A percentile compares a stretch with the other conserved stretches of the same genome.
Evolutionary conservation across 2,113 vertebrate genomes (phyloP).

Genomic region (Anas platyrhynchos): DNA sequence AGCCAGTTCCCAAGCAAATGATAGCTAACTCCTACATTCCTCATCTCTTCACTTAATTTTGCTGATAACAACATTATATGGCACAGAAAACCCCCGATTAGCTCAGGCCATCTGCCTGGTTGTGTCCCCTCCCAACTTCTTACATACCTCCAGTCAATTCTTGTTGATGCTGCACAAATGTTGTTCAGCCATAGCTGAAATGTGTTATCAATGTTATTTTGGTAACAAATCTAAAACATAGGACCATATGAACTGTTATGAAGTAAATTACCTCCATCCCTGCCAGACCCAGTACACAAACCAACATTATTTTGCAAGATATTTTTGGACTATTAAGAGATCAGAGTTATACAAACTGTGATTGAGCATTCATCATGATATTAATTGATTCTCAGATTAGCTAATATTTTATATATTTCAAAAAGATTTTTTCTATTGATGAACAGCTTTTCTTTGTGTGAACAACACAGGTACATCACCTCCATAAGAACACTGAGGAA

Average conservation of each 20-base stretch:
- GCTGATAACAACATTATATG: too few species aligned
- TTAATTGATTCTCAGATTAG: neutral
- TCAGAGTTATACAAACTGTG: neutral
- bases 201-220: neutral
- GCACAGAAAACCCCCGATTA: too few species aligned
- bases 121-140: too few species aligned
- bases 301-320: neutral
- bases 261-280: neutral
- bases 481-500: neutral
- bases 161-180: too few species aligned
- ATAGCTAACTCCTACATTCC: too few species aligned
- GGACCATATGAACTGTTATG: too few species aligned
- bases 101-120: too few species aligned
- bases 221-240: neutral
- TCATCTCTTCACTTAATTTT: too few species aligned
- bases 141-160: too few species aligned
- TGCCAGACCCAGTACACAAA: neutral
- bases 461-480: neutral
- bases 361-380: neutral
- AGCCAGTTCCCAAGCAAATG: too few species aligned
- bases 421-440: neutral
- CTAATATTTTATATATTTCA: neutral
- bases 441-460: neutral
- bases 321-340: neutral
- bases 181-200: neutral